Conservation (phyloP, 2,888 invertebrate species). For the Tryphoninae sp. region DNA sequence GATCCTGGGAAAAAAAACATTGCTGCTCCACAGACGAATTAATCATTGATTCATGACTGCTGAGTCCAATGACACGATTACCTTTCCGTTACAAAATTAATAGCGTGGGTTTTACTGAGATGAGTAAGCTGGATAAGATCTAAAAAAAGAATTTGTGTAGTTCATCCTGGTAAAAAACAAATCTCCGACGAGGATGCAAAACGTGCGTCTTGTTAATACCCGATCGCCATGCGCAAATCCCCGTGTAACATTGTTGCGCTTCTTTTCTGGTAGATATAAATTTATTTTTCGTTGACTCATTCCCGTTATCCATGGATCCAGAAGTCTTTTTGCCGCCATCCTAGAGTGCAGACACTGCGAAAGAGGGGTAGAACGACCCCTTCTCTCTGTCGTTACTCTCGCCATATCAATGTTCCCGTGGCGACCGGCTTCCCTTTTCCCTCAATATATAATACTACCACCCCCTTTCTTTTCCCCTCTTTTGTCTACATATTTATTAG, state of each 20-base stretch:
- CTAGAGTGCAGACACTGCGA: neutral
- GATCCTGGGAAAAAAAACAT: slow-evolving; percentile 4
- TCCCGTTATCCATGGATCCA: slow-evolving; percentile 50
- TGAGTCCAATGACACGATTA: neutral
- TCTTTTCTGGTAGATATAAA: neutral
- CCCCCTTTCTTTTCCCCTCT: slow-evolving; percentile 21
- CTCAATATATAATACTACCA: slow-evolving; percentile 2
- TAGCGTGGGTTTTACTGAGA: neutral
- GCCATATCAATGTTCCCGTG: slow-evolving; percentile 44
- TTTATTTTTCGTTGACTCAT: slow-evolving; percentile 51
- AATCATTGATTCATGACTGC: slow-evolving; percentile 5
- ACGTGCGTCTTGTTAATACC: slow-evolving; percentile 21
- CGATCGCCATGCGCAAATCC: slow-evolving; percentile 18
- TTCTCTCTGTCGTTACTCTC: slow-evolving; percentile 54
- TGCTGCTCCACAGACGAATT: neutral
- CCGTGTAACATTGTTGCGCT: neutral
- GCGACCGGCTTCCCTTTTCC: slow-evolving; percentile 1
- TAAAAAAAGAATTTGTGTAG: neutral
- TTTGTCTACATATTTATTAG: slow-evolving; percentile 62
- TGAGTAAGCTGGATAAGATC: neutral
- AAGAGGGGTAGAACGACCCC: slow-evolving; percentile 17
- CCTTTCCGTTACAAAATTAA: slow-evolving; percentile 12
- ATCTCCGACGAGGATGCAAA: slow-evolving; percentile 7
- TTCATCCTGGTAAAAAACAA: neutral
- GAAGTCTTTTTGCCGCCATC: neutral